phyloP scores from a whole-genome alignment of 1,140 invertebrate species.

The Argopecten irradians region DNA sequence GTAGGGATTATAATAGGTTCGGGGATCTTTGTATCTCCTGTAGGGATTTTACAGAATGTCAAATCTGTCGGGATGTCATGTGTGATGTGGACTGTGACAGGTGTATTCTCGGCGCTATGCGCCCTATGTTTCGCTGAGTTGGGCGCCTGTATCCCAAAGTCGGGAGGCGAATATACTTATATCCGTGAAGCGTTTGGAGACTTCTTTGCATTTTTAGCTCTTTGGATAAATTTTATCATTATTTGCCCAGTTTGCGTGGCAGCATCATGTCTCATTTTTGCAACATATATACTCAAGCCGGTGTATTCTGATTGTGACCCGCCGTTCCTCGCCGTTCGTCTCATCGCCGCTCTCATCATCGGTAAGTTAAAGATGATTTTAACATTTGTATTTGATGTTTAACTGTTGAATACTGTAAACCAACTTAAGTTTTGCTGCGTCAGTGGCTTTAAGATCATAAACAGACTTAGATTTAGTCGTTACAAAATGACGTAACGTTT shows the following conservation, averaged over 20 bases:
- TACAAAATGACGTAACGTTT: no score
- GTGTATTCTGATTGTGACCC: slow-evolving; percentile 81
- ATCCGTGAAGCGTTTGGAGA: slow-evolving; percentile 91
- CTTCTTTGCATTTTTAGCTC: slow-evolving; percentile 90
- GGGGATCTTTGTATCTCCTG: slow-evolving; percentile 97
- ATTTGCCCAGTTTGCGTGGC: slow-evolving; percentile 93
- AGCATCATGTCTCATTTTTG: slow-evolving; percentile 96
- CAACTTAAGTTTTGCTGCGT: no score
- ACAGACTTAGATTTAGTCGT: no score
- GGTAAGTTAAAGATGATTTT: no score
- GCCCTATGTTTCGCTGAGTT: slow-evolving; percentile 96
- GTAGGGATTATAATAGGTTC: slow-evolving; percentile 82
- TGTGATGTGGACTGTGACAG: slow-evolving; percentile 88
- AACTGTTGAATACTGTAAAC: not conserved
- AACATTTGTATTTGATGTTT: no score
- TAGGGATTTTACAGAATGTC: slow-evolving; percentile 88
- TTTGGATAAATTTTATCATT: slow-evolving; percentile 87
- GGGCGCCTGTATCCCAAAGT: slow-evolving; percentile 93
- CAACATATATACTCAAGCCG: slow-evolving; percentile 95
- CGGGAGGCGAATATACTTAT: slow-evolving; percentile 98
- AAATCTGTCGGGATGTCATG: slow-evolving; percentile 89
- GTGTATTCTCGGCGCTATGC: slow-evolving; percentile 87
- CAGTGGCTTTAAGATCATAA: no score
- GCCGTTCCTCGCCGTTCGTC: slow-evolving; percentile 55
- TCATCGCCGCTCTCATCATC: slow-evolving; percentile 67